A percentile compares a stretch with the other conserved stretches of the same genome.
These are phyloP conservation scores for Megalurothrips usitatus DNA, from an alignment of 2,888 invertebrate species.

Conservation along the genomic window DNA sequence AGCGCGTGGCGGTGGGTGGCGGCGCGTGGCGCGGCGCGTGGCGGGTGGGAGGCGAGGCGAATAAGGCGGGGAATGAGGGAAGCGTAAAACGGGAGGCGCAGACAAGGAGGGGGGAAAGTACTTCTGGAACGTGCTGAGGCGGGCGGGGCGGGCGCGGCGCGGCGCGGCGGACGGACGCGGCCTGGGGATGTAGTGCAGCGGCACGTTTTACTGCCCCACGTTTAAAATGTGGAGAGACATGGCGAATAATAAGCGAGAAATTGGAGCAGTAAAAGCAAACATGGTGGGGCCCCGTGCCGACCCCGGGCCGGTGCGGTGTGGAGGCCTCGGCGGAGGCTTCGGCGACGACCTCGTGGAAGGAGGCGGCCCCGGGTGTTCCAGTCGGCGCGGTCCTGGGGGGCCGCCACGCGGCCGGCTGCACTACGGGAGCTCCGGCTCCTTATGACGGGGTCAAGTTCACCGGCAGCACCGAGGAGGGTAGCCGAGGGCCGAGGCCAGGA, in stretches of 20 bases:
- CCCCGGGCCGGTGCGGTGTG: neutral
- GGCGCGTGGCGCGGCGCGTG: neutral
- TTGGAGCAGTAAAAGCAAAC: neutral
- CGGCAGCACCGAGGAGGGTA: neutral
- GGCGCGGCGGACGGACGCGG: neutral
- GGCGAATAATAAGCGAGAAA: slow-evolving; percentile 21
- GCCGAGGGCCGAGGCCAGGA: neutral
- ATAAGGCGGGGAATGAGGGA: too few relatives aligned
- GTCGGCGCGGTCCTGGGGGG: neutral
- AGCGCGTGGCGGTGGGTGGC: too few relatives aligned
- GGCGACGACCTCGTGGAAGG: too few relatives aligned
- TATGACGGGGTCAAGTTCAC: neutral
- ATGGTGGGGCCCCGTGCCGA: neutral
- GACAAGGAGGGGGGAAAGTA: neutral
- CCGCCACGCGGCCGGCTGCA: neutral
- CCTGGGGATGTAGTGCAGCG: neutral
- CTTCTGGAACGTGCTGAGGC: neutral
- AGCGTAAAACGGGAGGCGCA: neutral
- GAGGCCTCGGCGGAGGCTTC: too few relatives aligned
- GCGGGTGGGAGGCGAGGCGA: neutral
- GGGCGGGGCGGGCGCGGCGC: neutral
- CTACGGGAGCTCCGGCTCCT: neutral
- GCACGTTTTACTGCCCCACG: slow-evolving; percentile 13
- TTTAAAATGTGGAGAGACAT: slow-evolving; percentile 18
- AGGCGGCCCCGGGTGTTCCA: too few relatives aligned